These are phyloP conservation scores for Yponomeuta plumbellus DNA, from an alignment of 2,888 invertebrate species.

Conservation along the genomic window DNA sequence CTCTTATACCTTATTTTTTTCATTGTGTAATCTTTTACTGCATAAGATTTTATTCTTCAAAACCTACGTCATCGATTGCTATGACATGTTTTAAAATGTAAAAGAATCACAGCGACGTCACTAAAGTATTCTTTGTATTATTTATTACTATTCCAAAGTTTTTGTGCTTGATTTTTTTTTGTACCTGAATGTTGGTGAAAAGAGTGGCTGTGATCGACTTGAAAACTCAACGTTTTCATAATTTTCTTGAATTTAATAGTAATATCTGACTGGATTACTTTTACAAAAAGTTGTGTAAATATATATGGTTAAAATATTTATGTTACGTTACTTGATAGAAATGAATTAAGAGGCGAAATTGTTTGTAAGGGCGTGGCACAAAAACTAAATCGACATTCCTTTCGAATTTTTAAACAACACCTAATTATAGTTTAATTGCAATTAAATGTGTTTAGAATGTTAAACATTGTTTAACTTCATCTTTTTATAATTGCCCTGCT, in stretches of 20 bases:
- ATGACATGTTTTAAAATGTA: too few relatives aligned
- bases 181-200: background rate
- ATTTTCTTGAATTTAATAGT: background rate
- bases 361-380: background rate
- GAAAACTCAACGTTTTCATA: background rate
- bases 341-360: background rate
- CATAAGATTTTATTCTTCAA: too few relatives aligned
- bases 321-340: background rate
- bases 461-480: background rate
- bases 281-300: background rate
- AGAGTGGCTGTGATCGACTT: background rate
- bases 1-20: too few relatives aligned
- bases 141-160: background rate
- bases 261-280: background rate
- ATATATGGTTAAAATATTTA: background rate
- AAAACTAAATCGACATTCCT: conserved; percentile 1
- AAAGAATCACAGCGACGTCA: background rate
- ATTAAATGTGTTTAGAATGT: conserved; percentile 14
- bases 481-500: background rate
- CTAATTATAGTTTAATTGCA: conserved; percentile 7
- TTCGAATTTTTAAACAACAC: background rate
- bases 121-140: background rate
- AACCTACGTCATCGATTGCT: too few relatives aligned
- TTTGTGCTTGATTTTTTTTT: conserved; percentile 2
- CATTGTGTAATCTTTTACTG: too few relatives aligned